phyloP scores from a whole-genome alignment of 2,113 vertebrate genomes.

The Oostethus manadensis region DNA sequence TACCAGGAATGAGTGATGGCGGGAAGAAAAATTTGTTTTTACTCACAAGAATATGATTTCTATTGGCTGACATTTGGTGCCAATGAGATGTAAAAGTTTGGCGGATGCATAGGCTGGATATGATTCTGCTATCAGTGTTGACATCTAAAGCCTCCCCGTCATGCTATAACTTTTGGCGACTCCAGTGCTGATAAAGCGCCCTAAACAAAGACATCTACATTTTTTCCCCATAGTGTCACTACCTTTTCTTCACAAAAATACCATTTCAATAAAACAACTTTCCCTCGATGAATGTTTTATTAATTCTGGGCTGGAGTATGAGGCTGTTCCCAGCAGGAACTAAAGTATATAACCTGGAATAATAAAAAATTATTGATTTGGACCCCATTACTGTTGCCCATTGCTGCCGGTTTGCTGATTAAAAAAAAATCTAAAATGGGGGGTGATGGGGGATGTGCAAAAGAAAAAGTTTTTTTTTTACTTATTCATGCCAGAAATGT shows the following conservation, averaged over 20 bases:
- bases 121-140: background rate
- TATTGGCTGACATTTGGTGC: constrained; percentile 17
- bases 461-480: too few relatives aligned
- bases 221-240: constrained; percentile 6
- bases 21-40: constrained; percentile 24
- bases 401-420: too few relatives aligned
- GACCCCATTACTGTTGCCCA: background rate
- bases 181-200: too few relatives aligned
- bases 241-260: constrained; percentile 1
- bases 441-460: too few relatives aligned
- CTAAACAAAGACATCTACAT: constrained; percentile 3
- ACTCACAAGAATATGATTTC: constrained; percentile 31
- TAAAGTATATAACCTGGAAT: constrained; percentile 1
- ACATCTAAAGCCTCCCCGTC: too few relatives aligned
- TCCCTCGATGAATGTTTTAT: constrained; percentile 5
- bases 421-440: too few relatives aligned
- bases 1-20: background rate
- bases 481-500: too few relatives aligned
- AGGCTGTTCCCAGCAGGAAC: background rate
- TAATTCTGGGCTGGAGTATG: background rate
- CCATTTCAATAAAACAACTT: constrained; percentile 9
- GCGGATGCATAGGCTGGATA: constrained; percentile 30
- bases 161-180: background rate
- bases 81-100: constrained; percentile 27
- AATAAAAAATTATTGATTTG: background rate